Conservation (phyloP, 1,140 invertebrate genomes). For the Scaptodrosophila lebanonensis region DNA sequence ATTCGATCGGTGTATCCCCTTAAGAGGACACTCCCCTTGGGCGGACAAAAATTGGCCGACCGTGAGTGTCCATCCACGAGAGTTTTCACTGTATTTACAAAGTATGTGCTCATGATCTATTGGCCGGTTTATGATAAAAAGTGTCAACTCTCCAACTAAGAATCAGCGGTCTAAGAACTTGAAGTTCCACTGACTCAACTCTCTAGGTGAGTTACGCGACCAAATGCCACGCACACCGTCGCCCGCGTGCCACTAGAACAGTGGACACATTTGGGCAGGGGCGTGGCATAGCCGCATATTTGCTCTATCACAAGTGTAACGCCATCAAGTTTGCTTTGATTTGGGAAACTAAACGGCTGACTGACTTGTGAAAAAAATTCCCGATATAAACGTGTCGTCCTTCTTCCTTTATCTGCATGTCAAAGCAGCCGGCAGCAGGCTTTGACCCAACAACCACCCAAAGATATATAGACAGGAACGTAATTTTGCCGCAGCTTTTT, state of each 20-base stretch:
- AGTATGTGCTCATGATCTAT: too few species aligned
- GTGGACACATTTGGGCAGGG: conserved; percentile 54
- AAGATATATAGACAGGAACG: neutral
- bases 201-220: conserved; percentile 67
- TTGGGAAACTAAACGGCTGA: conserved; percentile 66
- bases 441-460: neutral
- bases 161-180: conserved; percentile 28
- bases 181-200: conserved; percentile 57
- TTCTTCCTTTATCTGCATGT: neutral
- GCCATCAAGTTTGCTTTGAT: conserved; percentile 50
- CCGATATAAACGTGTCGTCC: neutral
- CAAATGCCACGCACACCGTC: conserved; percentile 46
- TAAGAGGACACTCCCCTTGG: too few species aligned
- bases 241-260: conserved; percentile 69
- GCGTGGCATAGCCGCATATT: conserved; percentile 51
- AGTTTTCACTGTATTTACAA: too few species aligned
- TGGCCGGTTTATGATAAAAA: conserved; percentile 12
- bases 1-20: too few species aligned
- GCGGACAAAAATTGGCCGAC: too few species aligned
- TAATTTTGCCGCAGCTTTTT: conserved; percentile 20
- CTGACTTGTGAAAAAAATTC: conserved; percentile 62
- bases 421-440: neutral
- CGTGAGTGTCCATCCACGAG: too few species aligned
- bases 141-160: conserved; percentile 75
- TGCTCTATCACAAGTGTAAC: conserved; percentile 77